A percentile compares a stretch with the other conserved stretches of the same genome.
phyloP scores from a whole-genome alignment of 2,113 vertebrate species.

The Forbesichthys papilliferus region DNA sequence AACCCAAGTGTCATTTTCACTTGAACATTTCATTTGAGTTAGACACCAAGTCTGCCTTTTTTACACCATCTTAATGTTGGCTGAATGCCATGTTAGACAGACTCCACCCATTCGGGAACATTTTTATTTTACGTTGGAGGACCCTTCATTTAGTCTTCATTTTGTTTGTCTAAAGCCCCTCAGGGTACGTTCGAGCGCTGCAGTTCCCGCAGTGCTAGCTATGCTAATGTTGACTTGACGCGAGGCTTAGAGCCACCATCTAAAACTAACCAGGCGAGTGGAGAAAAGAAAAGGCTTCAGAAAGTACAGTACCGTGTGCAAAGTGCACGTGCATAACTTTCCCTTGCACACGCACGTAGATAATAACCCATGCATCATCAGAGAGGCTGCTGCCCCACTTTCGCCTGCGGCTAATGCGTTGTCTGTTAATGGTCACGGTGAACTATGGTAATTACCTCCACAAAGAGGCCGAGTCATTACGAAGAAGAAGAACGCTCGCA shows the following conservation, averaged over 20 bases:
- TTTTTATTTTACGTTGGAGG: too few species aligned
- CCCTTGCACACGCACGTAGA: slow-evolving; percentile 25
- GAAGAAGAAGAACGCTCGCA: slow-evolving; percentile 43
- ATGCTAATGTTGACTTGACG: too few species aligned
- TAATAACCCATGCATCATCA: slow-evolving; percentile 55
- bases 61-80: neutral
- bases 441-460: slow-evolving; percentile 64
- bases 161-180: neutral
- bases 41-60: too few species aligned
- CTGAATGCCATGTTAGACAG: neutral
- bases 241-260: too few species aligned
- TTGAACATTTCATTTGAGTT: too few species aligned
- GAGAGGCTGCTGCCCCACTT: slow-evolving; percentile 62
- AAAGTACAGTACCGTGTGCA: neutral
- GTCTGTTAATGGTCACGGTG: slow-evolving; percentile 63
- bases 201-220: too few species aligned
- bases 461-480: slow-evolving; percentile 59
- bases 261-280: neutral
- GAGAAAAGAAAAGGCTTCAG: neutral
- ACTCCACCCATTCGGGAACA: too few species aligned
- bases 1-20: too few species aligned
- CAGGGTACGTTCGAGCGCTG: neutral
- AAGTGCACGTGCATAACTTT: slow-evolving; percentile 14
- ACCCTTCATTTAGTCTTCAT: neutral
- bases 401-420: slow-evolving; percentile 60